Evolutionary conservation across 1,140 invertebrate species (phyloP).

Genomic region (Galleria mellonella): DNA sequence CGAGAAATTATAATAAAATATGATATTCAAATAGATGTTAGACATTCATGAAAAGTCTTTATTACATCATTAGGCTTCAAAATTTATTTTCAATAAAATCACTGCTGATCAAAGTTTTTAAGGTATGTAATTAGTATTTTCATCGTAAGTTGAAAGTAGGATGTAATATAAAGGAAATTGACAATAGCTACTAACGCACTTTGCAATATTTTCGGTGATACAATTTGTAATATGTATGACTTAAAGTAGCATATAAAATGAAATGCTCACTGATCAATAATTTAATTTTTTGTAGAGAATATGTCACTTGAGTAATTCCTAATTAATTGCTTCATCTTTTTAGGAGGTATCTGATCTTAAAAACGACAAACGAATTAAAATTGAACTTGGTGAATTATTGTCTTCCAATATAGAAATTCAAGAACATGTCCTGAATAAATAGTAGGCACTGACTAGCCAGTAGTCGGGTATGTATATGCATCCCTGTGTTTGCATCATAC

Average conservation of each 20-base stretch:
- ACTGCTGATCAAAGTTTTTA: not conserved
- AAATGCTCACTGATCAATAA: too few relatives aligned
- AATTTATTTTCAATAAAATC: not conserved
- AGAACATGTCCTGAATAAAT: not conserved
- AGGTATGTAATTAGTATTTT: not conserved
- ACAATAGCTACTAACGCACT: slow-evolving; percentile 5
- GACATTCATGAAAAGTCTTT: slow-evolving; percentile 1
- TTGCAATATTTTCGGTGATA: too few relatives aligned
- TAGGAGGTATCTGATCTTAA: too few relatives aligned
- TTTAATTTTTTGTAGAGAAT: too few relatives aligned
- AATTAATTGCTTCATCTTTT: too few relatives aligned
- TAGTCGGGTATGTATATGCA: too few relatives aligned
- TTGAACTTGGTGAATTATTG: slow-evolving; percentile 13
- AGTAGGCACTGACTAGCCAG: too few relatives aligned
- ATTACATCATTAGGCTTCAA: slow-evolving; percentile 5
- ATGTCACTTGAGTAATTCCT: too few relatives aligned
- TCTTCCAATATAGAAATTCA: slow-evolving; percentile 21
- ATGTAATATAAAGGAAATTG: slow-evolving; percentile 2
- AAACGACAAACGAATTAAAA: slow-evolving; percentile 8
- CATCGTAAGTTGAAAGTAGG: slow-evolving; percentile 1
- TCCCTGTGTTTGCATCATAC: too few relatives aligned
- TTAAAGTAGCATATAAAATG: not conserved
- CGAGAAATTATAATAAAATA: slow-evolving; percentile 3
- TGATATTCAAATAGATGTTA: slow-evolving; percentile 6
- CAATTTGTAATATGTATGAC: too few relatives aligned